Conservation (phyloP, 2,797 vertebrate genomes). For the Argya squamiceps region DNA sequence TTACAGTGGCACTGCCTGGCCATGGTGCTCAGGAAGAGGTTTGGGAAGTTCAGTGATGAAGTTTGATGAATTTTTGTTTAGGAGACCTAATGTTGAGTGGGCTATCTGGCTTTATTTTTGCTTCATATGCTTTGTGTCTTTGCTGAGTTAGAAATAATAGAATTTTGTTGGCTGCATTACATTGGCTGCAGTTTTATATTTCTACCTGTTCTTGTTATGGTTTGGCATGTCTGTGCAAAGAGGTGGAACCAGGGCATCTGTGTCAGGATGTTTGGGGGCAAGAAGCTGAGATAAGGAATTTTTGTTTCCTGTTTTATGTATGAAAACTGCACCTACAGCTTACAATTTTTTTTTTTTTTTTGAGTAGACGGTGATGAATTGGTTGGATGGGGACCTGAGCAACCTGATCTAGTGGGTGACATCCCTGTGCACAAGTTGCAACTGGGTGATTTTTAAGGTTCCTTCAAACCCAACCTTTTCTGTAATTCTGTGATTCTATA, state of each 20-base stretch:
- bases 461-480: neutral
- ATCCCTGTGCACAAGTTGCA: neutral
- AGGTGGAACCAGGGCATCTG: neutral
- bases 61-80: neutral
- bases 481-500: accelerated
- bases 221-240: neutral
- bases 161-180: accelerated
- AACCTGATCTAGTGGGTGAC: neutral
- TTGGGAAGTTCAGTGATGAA: neutral
- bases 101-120: neutral
- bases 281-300: neutral
- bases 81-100: neutral
- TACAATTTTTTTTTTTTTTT: neutral
- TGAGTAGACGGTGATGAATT: neutral
- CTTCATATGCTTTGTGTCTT: neutral
- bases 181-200: neutral
- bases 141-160: neutral
- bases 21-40: neutral
- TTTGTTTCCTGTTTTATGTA: neutral
- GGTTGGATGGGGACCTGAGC: neutral
- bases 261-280: accelerated
- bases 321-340: neutral
- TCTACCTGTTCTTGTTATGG: neutral
- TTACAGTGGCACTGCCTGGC: neutral
- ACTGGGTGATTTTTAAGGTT: neutral